Percentiles rank a stretch among this genome's conserved stretches.
These are phyloP conservation scores for Lepeophtheirus salmonis DNA, from an alignment of 1,140 invertebrate species.

Conservation along the genomic window DNA sequence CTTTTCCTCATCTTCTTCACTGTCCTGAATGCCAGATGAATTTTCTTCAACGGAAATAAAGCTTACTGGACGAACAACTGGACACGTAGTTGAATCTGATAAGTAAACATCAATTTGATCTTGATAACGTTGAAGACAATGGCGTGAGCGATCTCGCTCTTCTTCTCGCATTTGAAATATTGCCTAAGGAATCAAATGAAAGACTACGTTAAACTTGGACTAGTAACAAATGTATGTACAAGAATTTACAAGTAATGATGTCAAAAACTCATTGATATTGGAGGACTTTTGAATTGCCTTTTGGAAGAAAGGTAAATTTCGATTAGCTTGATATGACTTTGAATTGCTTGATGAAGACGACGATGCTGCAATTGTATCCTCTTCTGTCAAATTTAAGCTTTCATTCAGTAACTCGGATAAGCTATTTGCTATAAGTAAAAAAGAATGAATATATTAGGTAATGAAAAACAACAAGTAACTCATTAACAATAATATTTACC, in stretches of 20 bases:
- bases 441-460: conserved; percentile 13
- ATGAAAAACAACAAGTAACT: conserved; percentile 14
- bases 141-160: conserved; percentile 46
- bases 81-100: conserved; percentile 5
- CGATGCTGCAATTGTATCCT: conserved; percentile 28
- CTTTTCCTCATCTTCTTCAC: conserved; percentile 4
- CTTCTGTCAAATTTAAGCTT: conserved; percentile 32
- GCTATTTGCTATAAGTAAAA: conserved; percentile 29
- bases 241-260: conserved; percentile 35
- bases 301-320: not conserved
- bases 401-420: conserved; percentile 34
- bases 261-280: conserved; percentile 36
- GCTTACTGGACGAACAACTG: not conserved
- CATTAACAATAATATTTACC: conserved; percentile 29
- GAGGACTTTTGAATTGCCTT: not conserved
- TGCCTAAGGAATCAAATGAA: conserved; percentile 32
- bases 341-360: conserved; percentile 20
- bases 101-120: conserved; percentile 41
- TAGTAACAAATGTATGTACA: not conserved
- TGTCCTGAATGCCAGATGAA: not conserved
- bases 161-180: conserved; percentile 50
- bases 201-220: conserved; percentile 19
- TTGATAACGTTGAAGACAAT: conserved; percentile 45
- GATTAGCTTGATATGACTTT: conserved; percentile 24
- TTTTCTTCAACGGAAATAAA: conserved; percentile 13